Evolutionary conservation across 2,797 vertebrate genomes (phyloP), one percentile per base, ranked within the genome.

Genomic region (Oreonectes daqikongensis): DNA sequence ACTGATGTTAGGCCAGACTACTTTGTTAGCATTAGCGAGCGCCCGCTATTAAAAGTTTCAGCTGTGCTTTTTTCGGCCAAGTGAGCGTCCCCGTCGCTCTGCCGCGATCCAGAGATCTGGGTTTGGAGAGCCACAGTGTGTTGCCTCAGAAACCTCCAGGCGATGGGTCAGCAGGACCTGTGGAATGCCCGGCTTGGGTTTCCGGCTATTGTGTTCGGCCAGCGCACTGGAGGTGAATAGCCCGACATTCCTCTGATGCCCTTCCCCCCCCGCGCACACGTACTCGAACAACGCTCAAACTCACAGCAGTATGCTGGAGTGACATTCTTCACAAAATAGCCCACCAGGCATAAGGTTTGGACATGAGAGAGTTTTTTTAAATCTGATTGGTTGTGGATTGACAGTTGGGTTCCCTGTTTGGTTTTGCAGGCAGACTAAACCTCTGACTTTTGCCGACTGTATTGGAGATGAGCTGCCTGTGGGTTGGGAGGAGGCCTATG

Each of bases 401-500:
- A 81, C 52, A 18, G 42, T 46, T 66, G 48, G 14, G 8, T 66
- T n/a, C 11, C n/a, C n/a, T 66, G 15, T 73, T 70, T 72, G 59
- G 46, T 80, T 63, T 50, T 76, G 22, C 91, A 99, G 97, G 91
- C 96, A 97, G 69, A 99, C 97, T 50, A 99, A 99, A 84, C 97
- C 97, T 66, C 92, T 99, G 87, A 95, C 97, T 79, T 99, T 99
- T 72, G 96, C 97, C 1, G 97, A 99, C 92, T 99, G 97, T 84
- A 98, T 98, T 63, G 97, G 97, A 22, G 96, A 98, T 82, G 97
- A 99, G 87, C 84, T 99, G 85, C 97, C 97, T 0, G 89, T 99
- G 61, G 97, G 97, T 83, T 99, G 97, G 97, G 97, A 99, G 92
- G 96, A 99, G 89, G 95, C 93, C 3, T 96, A 94, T 75, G 95